Evolutionary conservation across 2,888 invertebrate species (phyloP).

Genomic region (Trichopoda pennipes): DNA sequence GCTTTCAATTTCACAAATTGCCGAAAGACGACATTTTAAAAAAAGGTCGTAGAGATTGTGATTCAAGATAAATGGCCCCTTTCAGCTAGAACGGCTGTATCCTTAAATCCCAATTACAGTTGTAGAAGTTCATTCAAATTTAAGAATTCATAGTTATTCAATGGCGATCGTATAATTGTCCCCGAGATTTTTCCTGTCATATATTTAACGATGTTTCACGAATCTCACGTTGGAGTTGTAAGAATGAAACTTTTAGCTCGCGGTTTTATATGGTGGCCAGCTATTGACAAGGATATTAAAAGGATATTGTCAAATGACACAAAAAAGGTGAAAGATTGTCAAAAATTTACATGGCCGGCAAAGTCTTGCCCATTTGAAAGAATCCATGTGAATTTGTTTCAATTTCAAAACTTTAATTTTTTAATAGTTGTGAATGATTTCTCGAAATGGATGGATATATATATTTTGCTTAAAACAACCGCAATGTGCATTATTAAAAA

Average conservation of each 20-base stretch:
- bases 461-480: neutral
- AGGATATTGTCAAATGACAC: no score
- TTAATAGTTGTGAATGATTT: slow-evolving; percentile 16
- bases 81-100: no score
- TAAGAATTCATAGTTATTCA: no score
- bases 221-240: neutral
- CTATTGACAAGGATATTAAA: neutral
- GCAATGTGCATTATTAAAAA: slow-evolving; percentile 3
- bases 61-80: no score
- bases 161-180: neutral
- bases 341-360: no score
- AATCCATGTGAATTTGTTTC: slow-evolving; percentile 17
- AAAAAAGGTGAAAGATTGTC: no score
- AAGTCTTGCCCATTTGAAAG: neutral
- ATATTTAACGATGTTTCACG: neutral
- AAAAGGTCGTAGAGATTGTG: no score
- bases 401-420: slow-evolving; percentile 11
- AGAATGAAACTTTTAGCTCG: slow-evolving; percentile 1
- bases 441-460: no score
- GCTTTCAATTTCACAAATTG: no score
- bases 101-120: no score
- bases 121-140: no score
- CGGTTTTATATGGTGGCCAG: neutral
- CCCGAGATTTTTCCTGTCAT: neutral
- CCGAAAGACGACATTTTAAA: no score